Evolutionary conservation across 2,888 invertebrate species (phyloP), one percentile per base, ranked within the genome.

Genomic region (Actias luna): DNA sequence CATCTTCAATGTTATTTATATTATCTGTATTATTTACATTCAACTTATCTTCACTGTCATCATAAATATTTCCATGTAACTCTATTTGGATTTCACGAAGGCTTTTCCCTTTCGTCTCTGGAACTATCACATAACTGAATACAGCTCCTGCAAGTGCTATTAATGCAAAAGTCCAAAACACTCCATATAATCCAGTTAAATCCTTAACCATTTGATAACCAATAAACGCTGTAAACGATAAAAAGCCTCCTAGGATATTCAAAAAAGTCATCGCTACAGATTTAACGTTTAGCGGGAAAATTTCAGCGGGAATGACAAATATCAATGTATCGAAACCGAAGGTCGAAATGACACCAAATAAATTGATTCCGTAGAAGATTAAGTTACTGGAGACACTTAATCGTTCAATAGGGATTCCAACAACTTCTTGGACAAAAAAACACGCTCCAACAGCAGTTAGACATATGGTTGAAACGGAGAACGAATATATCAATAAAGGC

Each of bases 91-190:
- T 94, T 63, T 94, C 93, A 27, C 89, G 76, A 52, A 94, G 82
- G 50, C 93, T 93, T 69, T 93, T 94, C 0, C 93, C 93, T 70
- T 90, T 93, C 0, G 94, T 94, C 77, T 94, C 94, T 3, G 93
- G 93, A 0, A 94, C 90, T 59, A 83, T 62, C 10, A 85, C 73
- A 36, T 79, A 73, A 1, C 93, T 87, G 67, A 93, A 93, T 5
- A 87, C 58, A 0, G 89, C 82, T 0, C 93, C 93, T 22, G 79
- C 59, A 27, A 92, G 79, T 10, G 93, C 86, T 12, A 89, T 81
- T 0, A 71, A 60, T 0, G 90, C 84, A 67, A 93, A 94, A 65
- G 91, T 80, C 70, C 87, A 87, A 65, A 94, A 94, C 0, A 92
- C 90, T 4, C 90, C 86, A 62, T 88, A 88, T 57, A 93, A 81